A percentile compares a stretch with the other conserved stretches of the same genome.
These are phyloP conservation scores for Caenorhabditis zanzibari DNA, from an alignment of 2,888 invertebrate genomes.

Conservation along the genomic window DNA sequence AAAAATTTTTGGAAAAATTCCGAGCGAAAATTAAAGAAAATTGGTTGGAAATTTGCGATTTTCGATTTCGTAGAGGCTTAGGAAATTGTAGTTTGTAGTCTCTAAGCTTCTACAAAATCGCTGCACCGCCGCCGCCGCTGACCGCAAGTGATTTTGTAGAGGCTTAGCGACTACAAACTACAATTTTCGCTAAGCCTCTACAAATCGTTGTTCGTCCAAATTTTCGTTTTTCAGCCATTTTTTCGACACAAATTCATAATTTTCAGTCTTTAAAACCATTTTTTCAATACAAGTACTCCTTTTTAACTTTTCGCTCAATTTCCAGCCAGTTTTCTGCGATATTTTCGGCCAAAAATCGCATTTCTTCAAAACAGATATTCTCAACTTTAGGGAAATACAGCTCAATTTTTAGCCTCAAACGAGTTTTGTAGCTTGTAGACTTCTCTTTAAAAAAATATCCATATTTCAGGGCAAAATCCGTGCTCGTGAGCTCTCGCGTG, in stretches of 20 bases:
- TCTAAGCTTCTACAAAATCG: constrained; percentile 6
- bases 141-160: neutral
- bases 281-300: too few species aligned
- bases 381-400: too few species aligned
- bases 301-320: too few species aligned
- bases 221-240: too few species aligned
- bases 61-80: neutral
- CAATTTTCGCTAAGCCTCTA: neutral
- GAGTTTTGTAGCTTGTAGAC: neutral
- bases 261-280: too few species aligned
- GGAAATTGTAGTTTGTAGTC: constrained; percentile 35
- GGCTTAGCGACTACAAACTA: constrained; percentile 10
- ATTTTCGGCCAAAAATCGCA: too few species aligned
- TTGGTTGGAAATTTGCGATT: neutral
- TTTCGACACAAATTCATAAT: too few species aligned
- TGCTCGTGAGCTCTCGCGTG: constrained; percentile 90
- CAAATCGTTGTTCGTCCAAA: neutral
- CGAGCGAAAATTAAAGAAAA: too few species aligned
- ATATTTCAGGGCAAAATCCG: constrained; percentile 86
- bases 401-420: neutral
- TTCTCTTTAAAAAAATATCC: neutral
- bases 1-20: too few species aligned
- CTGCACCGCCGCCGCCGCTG: neutral
- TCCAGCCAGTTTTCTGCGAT: too few species aligned
- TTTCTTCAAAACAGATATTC: too few species aligned